phyloP scores from a whole-genome alignment of 1,140 invertebrate species.

The Eurosta solidaginis region DNA sequence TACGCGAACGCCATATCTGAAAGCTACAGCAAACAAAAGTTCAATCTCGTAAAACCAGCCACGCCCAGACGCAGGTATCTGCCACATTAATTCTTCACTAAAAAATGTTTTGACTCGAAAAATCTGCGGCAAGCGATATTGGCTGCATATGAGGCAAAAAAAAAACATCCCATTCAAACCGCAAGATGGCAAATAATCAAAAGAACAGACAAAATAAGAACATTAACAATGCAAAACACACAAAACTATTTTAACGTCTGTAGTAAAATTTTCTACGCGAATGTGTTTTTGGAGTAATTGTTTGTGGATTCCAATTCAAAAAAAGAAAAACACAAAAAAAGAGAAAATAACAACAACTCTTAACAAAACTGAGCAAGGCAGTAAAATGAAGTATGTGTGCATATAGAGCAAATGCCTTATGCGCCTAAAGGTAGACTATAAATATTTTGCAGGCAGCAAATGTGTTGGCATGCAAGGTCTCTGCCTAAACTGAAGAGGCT shows the following conservation, averaged over 20 bases:
- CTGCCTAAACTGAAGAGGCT: neutral
- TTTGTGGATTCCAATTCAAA: neutral
- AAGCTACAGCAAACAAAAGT: neutral
- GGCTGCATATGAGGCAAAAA: neutral
- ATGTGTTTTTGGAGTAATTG: neutral
- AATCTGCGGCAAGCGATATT: neutral
- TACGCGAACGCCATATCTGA: too few relatives aligned
- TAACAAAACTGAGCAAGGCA: neutral
- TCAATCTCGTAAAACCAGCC: neutral
- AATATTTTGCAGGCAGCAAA: neutral
- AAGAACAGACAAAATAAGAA: neutral
- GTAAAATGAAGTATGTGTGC: neutral
- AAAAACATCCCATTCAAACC: neutral
- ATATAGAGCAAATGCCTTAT: neutral
- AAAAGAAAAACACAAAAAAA: neutral
- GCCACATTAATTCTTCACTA: neutral
- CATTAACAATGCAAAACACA: neutral
- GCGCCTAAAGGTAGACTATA: neutral
- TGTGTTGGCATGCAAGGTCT: neutral
- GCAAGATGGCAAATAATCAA: too few relatives aligned
- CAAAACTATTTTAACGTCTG: too few relatives aligned
- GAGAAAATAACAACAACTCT: neutral
- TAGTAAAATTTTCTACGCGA: neutral
- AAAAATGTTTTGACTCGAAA: neutral
- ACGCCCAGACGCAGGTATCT: neutral